These are phyloP conservation scores for Drosophila athabasca DNA, from an alignment of 1,140 invertebrate species.

Conservation along the genomic window DNA sequence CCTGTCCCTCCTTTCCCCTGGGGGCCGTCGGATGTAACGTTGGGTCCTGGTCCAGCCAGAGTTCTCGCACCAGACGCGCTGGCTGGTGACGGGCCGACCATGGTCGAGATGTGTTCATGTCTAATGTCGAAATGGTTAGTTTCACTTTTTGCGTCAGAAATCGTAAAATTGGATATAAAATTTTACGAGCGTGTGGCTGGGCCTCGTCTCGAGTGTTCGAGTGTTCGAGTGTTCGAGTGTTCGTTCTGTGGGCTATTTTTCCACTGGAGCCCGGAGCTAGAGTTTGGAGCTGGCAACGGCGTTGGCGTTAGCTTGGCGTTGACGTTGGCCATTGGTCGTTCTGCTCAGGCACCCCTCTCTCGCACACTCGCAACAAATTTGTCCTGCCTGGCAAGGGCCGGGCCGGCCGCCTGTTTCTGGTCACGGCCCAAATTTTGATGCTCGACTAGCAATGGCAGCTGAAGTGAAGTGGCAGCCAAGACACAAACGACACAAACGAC, in stretches of 20 bases:
- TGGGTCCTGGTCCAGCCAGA: too few species aligned
- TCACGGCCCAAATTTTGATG: constrained; percentile 79
- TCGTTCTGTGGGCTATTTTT: constrained; percentile 61
- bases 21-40: too few species aligned
- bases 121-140: constrained; percentile 82
- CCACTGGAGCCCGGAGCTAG: neutral
- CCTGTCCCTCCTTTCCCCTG: neutral
- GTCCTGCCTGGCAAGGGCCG: constrained; percentile 53
- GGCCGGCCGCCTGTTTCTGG: constrained; percentile 67
- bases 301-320: constrained; percentile 24
- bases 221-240: constrained; percentile 16
- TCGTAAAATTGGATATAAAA: constrained; percentile 83
- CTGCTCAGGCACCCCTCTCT: constrained; percentile 18
- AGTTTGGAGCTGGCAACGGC: constrained; percentile 11
- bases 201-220: constrained; percentile 49
- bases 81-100: constrained; percentile 26
- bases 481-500: constrained; percentile 17
- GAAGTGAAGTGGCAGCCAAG: constrained; percentile 32
- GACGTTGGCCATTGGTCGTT: constrained; percentile 35
- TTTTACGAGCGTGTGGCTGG: constrained; percentile 78
- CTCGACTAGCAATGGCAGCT: constrained; percentile 77
- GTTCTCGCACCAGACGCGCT: neutral
- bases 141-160: constrained; percentile 82
- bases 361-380: constrained; percentile 46
- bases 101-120: constrained; percentile 77